phyloP scores from a whole-genome alignment of 1,140 invertebrate species.

The Drosophila nigrodunni region DNA sequence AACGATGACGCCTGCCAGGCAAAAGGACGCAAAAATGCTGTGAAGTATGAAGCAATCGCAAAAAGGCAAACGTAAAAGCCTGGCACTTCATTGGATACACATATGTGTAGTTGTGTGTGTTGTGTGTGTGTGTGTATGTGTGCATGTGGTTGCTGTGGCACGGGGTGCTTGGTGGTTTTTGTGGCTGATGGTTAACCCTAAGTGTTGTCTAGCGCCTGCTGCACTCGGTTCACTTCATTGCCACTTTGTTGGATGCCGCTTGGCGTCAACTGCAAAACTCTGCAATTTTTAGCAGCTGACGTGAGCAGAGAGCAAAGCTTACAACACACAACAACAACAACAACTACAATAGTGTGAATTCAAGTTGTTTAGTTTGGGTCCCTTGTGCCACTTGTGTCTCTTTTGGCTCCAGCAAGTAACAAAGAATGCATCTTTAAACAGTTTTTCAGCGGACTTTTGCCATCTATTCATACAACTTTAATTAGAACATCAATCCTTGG shows the following conservation, averaged over 20 bases:
- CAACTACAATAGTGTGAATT: conserved; percentile 11
- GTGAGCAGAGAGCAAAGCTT: conserved; percentile 11
- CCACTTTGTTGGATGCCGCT: conserved; percentile 62
- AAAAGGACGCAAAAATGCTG: conserved; percentile 39
- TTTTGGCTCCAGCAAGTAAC: conserved; percentile 31
- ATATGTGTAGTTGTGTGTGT: conserved; percentile 15
- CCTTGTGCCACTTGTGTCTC: conserved; percentile 1
- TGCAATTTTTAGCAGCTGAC: conserved; percentile 61
- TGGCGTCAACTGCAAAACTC: conserved; percentile 64
- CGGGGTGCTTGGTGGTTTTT: conserved; percentile 38
- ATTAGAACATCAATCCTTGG: conserved; percentile 50
- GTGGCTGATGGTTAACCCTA: conserved; percentile 74
- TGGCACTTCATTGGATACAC: conserved; percentile 22
- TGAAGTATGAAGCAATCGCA: conserved; percentile 63
- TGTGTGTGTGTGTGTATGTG: conserved; percentile 2
- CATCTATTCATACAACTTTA: conserved; percentile 56
- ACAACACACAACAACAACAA: conserved; percentile 7
- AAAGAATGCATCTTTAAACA: conserved; percentile 36
- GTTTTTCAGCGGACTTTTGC: conserved; percentile 21
- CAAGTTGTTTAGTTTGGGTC: conserved; percentile 37
- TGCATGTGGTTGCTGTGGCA: not conserved
- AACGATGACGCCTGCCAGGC: conserved; percentile 28
- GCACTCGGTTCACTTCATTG: conserved; percentile 35
- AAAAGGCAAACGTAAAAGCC: conserved; percentile 54
- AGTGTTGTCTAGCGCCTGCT: conserved; percentile 68